phyloP scores from a whole-genome alignment of 30 jellyfish, hydroid and myxozoan genomes.

The Aurelia aurita region DNA sequence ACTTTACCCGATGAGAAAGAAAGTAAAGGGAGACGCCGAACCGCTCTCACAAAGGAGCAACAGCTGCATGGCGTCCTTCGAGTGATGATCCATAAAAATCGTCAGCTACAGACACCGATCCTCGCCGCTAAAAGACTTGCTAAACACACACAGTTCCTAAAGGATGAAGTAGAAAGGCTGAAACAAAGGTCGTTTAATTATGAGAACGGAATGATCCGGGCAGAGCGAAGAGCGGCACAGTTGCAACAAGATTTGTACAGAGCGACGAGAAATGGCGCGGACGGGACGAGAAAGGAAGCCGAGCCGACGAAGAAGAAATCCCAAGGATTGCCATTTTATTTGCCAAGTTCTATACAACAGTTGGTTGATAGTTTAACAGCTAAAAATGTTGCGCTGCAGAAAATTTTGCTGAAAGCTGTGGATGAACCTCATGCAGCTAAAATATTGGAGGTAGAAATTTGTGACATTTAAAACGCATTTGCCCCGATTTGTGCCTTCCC shows the following conservation, averaged over 20 bases:
- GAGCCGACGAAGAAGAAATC: background rate
- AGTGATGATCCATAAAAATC: conserved; percentile 21
- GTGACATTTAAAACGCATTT: no score
- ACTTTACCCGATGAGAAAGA: conserved; percentile 18
- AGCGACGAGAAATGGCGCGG: background rate
- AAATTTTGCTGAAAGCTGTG: conserved; percentile 15
- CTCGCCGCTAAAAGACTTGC: conserved; percentile 50
- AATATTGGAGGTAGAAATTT: conserved; percentile 23
- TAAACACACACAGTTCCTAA: conserved; percentile 28
- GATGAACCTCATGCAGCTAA: conserved; percentile 16
- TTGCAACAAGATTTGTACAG: conserved; percentile 37
- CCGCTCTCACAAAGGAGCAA: background rate
- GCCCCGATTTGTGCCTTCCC: no score
- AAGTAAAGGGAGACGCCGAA: background rate
- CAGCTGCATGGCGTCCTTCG: conserved; percentile 51
- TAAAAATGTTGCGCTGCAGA: conserved; percentile 21
- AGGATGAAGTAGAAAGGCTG: conserved; percentile 42
- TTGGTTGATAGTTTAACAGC: conserved; percentile 47
- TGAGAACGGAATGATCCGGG: conserved; percentile 45
- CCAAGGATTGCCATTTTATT: conserved; percentile 39
- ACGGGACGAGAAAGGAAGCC: background rate
- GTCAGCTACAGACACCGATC: conserved; percentile 19
- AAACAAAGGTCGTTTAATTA: conserved; percentile 26
- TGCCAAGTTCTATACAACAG: conserved; percentile 50
- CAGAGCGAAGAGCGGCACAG: conserved; percentile 54